phyloP scores from a whole-genome alignment of 1,140 invertebrate genomes.

The Drosophila paulistorum region DNA sequence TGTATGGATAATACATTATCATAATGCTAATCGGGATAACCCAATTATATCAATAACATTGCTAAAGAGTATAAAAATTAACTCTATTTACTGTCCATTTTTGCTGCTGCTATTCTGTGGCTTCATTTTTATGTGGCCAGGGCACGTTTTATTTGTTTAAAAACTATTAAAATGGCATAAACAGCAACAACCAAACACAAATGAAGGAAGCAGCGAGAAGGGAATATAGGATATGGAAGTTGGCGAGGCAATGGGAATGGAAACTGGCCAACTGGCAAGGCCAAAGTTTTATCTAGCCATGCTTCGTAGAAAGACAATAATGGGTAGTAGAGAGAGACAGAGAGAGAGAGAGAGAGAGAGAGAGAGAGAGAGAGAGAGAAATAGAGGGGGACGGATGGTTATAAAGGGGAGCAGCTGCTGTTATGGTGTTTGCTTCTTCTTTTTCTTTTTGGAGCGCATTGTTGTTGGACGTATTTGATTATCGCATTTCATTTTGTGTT shows the following conservation, averaged over 20 bases:
- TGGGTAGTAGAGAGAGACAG: background rate
- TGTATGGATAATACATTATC: background rate
- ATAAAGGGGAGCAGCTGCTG: constrained; percentile 28
- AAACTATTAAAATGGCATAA: constrained; percentile 80
- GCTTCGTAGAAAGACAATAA: constrained; percentile 28
- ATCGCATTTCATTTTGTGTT: constrained; percentile 79
- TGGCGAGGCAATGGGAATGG: constrained; percentile 3
- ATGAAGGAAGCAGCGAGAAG: background rate
- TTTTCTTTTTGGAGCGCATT: constrained; percentile 60
- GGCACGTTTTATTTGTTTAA: constrained; percentile 72
- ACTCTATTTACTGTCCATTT: constrained; percentile 3
- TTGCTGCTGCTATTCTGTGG: constrained; percentile 41
- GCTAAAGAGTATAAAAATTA: constrained; percentile 9
- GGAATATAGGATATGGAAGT: background rate
- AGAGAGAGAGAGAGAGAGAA: too few species aligned
- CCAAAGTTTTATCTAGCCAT: constrained; percentile 68
- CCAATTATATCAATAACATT: background rate
- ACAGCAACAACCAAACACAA: constrained; percentile 50
- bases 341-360: too few species aligned
- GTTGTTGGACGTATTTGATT: constrained; percentile 78
- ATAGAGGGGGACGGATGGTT: background rate
- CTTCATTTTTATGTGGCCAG: constrained; percentile 48
- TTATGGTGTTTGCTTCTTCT: constrained; percentile 21
- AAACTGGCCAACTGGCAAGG: constrained; percentile 59
- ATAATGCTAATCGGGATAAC: background rate